A percentile compares a stretch with the other conserved stretches of the same genome.
phyloP scores from a whole-genome alignment of 37 sponge, comb jelly and placozoan species.

The Theonella swinhoei region DNA sequence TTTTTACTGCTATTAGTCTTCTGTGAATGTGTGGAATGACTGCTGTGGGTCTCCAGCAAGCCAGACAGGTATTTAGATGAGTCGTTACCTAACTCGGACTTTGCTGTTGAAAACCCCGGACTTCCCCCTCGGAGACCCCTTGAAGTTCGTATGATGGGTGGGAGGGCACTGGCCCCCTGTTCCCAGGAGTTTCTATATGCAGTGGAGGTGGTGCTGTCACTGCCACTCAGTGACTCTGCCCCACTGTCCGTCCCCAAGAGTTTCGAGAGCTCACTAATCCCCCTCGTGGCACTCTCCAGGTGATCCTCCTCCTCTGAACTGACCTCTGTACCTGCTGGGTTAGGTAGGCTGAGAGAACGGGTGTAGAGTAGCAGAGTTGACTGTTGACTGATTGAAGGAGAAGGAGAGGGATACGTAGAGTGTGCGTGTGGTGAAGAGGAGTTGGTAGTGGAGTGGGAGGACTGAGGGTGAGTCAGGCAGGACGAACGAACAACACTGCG shows the following conservation, averaged over 20 bases:
- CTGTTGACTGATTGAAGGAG: constrained; percentile 42
- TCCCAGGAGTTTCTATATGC: constrained; percentile 2
- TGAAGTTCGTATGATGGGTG: constrained; percentile 13
- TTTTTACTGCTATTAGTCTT: not conserved
- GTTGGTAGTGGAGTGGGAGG: not conserved
- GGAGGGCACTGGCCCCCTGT: constrained; percentile 9
- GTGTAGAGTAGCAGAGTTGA: constrained; percentile 64
- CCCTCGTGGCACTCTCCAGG: constrained; percentile 63
- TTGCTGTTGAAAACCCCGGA: not conserved
- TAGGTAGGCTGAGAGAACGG: constrained; percentile 51
- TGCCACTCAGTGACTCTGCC: not conserved
- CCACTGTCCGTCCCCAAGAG: constrained; percentile 54
- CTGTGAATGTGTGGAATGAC: not conserved
- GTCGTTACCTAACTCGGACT: not conserved
- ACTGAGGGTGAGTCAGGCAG: not conserved
- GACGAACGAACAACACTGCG: not conserved
- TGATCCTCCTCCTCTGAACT: constrained; percentile 53
- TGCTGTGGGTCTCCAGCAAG: constrained; percentile 37
- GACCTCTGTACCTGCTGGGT: constrained; percentile 2
- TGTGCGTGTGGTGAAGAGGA: not conserved
- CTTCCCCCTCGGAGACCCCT: not conserved
- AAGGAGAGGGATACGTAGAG: constrained; percentile 28
- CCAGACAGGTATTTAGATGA: constrained; percentile 10
- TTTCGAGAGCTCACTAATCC: constrained; percentile 75
- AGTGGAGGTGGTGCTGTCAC: not conserved